Percentiles rank a stretch among this genome's conserved stretches.
These are phyloP conservation scores for Tachycineta bicolor DNA, from an alignment of 2,113 vertebrate genomes.

Conservation along the genomic window DNA sequence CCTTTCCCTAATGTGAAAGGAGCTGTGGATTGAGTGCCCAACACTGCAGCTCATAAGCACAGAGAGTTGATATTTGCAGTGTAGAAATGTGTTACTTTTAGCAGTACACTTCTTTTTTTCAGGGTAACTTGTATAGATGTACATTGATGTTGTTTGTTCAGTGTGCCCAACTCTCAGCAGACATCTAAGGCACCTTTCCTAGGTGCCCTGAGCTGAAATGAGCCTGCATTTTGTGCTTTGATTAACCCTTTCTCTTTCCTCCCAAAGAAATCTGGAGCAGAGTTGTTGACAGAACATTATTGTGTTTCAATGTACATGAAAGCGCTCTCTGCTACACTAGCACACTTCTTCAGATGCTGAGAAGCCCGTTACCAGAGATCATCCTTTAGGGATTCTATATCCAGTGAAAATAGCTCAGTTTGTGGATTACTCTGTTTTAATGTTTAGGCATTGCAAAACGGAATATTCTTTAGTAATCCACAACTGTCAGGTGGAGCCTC, in stretches of 20 bases:
- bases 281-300: neutral
- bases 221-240: neutral
- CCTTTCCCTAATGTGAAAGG: neutral
- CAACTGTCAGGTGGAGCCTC: neutral
- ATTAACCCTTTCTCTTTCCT: neutral
- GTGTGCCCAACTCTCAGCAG: neutral
- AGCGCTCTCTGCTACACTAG: neutral
- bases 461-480: slow-evolving; percentile 9
- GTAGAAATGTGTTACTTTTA: neutral
- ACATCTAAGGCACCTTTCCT: neutral
- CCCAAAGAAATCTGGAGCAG: neutral
- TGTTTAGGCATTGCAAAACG: neutral
- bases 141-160: neutral
- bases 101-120: neutral
- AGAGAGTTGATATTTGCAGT: neutral
- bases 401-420: slow-evolving; percentile 26
- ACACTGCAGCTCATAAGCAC: neutral
- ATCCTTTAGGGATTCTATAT: slow-evolving; percentile 38
- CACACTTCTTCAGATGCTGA: slow-evolving; percentile 12
- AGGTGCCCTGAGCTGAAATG: neutral
- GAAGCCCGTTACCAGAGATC: slow-evolving; percentile 31
- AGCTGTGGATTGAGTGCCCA: neutral
- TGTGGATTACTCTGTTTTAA: slow-evolving; percentile 23
- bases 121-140: neutral
- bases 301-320: neutral